Evolutionary conservation across 2,888 invertebrate genomes (phyloP), one percentile per base, ranked within the genome.

Genomic region (Altica lythri): DNA sequence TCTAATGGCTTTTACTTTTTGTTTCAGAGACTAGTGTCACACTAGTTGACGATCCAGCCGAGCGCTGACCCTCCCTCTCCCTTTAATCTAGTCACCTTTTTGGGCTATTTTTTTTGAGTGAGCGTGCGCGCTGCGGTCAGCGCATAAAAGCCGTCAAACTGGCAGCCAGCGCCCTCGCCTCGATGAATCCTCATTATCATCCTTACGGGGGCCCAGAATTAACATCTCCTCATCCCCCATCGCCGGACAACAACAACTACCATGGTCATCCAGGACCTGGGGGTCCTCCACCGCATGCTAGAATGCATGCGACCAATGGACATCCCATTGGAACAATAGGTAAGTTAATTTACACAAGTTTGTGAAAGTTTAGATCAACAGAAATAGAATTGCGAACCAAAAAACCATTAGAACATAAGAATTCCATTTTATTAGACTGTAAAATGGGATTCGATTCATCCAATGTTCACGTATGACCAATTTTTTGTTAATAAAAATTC

Each of bases 151-250:
- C 83, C 84, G 83, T 82, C 90, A 90, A 89, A 84, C 90, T 90
- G 89, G 89, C 89, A 82, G 88, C 88, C 85, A 86, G 88, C 81
- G 79, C 85, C 76, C 83, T 87, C 79, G 82, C 86, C 80, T 88
- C 89, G 81, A 91, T 92, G 91, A 92, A 91, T 87, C 89, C 90
- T 81, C 89, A 90, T 81, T 90, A 90, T 84, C 90, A 89, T 83
- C 86, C 88, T 80, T 89, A 88, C 81, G 77, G 76, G 66, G 76
- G 73, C 40, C 83, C 86, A 81, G 88, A 88, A 82, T 83, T 89
- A 70, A 86, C 86, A 79, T 86, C 88, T 74, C 86, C 88, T 68
- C 88, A 88, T 79, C 86, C 87, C 76, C 84, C 86, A 64, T 86
- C 86, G 70, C 88, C 88, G 67, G 88, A 87, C 77, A 85, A 85